These are phyloP conservation scores for Trogon surrucura DNA, from an alignment of 2,113 vertebrate genomes.

Conservation along the genomic window DNA sequence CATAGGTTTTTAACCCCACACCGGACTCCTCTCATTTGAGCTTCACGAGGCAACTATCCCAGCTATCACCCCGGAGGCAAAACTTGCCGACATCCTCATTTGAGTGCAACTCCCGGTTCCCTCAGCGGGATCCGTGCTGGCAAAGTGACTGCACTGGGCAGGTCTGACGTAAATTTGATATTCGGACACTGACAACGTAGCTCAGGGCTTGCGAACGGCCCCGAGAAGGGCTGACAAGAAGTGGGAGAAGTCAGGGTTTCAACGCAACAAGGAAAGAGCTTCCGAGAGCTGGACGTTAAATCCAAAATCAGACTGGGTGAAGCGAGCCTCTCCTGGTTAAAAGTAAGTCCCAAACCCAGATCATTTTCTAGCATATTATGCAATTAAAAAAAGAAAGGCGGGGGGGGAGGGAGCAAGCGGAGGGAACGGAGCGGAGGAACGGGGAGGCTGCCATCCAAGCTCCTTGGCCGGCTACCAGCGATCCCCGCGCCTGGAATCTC, in stretches of 20 bases:
- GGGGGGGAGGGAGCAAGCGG: neutral
- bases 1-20: neutral
- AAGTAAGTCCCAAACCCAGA: slow-evolving; percentile 39
- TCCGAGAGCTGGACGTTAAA: neutral
- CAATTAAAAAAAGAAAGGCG: slow-evolving; percentile 32
- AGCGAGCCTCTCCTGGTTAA: slow-evolving; percentile 31
- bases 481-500: slow-evolving; percentile 39
- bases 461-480: slow-evolving; percentile 18
- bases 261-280: neutral
- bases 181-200: rapidly evolving
- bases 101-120: neutral
- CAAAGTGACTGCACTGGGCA: neutral
- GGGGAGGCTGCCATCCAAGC: slow-evolving; percentile 51
- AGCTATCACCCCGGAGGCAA: neutral
- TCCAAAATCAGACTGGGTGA: neutral
- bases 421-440: slow-evolving; percentile 26
- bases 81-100: neutral
- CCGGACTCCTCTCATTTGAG: neutral
- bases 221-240: neutral
- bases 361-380: slow-evolving; percentile 41
- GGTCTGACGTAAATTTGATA: neutral
- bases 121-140: neutral
- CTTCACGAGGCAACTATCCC: neutral
- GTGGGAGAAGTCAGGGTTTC: neutral
- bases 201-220: neutral